Base-by-base conservation (phyloP, 2,797 vertebrate genomes). In the Sebastolobus altivelis region DNA sequence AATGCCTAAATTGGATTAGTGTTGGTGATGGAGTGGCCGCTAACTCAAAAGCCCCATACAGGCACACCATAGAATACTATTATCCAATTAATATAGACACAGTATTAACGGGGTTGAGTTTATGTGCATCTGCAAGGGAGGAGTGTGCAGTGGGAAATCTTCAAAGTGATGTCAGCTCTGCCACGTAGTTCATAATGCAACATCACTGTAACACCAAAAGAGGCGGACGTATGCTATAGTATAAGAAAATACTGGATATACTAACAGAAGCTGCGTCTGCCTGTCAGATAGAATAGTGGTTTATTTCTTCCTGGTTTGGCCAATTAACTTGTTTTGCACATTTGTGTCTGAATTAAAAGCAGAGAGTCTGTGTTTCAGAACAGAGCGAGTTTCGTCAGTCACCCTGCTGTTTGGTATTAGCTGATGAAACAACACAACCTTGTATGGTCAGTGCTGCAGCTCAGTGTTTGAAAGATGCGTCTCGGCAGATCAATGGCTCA, bases 1-100 rank as follows among this genome's bases (percentile, higher is more conserved):
- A 95, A 95, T 92, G 65, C 91, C 81, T 93, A 92, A 95, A 95
- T 95, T 92, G 94, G 95, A 95, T 95, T 95, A 95, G 89, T 69
- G 82, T 67, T 85, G 83, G 81, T 72, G 66, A 89, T 87, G 63
- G 82, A 89, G 78, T 77, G 78, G 86, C 83, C 56, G 77, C 62
- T 90, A 72, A 75, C 82, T 92, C 74, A 80, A 78, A 89, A 75
- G 78, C 63, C 72, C 85, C 73, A 29, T 58, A 75, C 72, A 81
- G 65, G 63, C 81, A 60, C 79, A 80, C 65, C 56, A 59, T 8
- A 79, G 84, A 87, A 80, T 69, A 80, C 79, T 31, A 46, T 91
- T 72, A 90, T 92, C 87, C 81, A 81, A 88, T 93, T 92, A 91
- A 86, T 85, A 83, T n/a, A 75, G 67, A 86, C 80, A 74, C 40